phyloP scores from a whole-genome alignment of 2,797 vertebrate species.

The Spinus pinus region DNA sequence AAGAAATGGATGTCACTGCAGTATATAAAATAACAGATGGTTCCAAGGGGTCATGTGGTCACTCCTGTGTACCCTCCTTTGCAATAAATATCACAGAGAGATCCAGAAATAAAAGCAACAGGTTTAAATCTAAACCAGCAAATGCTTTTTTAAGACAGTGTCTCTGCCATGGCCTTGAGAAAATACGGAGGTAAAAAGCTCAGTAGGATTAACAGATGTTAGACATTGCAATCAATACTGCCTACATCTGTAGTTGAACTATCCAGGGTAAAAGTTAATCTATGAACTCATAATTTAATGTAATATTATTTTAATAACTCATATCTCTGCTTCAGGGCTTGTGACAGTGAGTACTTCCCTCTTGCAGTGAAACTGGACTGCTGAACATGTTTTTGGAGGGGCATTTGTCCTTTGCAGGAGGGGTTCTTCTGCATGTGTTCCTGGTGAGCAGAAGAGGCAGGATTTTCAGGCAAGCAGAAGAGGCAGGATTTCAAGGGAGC shows the following conservation, averaged over 20 bases:
- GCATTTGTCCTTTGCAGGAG: background rate
- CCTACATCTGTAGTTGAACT: conserved; percentile 25
- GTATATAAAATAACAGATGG: conserved; percentile 48
- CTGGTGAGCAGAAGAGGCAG: background rate
- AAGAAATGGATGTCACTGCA: conserved; percentile 10
- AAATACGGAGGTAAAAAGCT: background rate
- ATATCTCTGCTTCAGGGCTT: background rate
- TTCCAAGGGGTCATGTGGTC: background rate
- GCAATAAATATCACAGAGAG: conserved; percentile 28
- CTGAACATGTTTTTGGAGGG: background rate
- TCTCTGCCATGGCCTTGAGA: background rate
- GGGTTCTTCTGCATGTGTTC: background rate
- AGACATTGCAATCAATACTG: background rate
- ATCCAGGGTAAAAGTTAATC: conserved; percentile 33
- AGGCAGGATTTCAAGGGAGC: no score
- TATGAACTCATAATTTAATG: conserved; percentile 24
- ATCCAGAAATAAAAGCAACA: conserved; percentile 34
- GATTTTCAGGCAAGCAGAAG: background rate
- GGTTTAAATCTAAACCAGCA: conserved; percentile 24
- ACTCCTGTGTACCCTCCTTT: background rate
- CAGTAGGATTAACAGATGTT: conserved; percentile 35
- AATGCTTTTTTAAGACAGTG: conserved; percentile 49
- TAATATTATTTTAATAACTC: conserved; percentile 20
- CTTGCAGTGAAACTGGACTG: background rate
- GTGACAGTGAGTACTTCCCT: background rate